A percentile compares a stretch with the other conserved stretches of the same genome.
These are phyloP conservation scores for Hippopotamyrus pictus DNA, from an alignment of 2,797 vertebrate genomes.

Conservation along the genomic window DNA sequence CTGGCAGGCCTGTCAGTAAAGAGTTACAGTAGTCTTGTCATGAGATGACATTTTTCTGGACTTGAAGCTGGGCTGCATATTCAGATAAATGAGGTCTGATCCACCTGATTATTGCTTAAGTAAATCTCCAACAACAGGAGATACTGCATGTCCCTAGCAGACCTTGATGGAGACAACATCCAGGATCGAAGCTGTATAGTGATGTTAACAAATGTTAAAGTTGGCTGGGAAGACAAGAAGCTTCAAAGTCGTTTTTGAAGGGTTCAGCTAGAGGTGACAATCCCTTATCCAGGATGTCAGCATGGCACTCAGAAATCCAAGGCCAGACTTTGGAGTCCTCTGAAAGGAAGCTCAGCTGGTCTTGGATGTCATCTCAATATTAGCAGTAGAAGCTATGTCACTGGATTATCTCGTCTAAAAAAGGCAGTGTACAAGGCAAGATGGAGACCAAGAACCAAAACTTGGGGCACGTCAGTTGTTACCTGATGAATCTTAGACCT, in stretches of 20 bases:
- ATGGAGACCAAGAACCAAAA: background rate
- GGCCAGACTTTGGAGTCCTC: background rate
- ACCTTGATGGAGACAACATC: background rate
- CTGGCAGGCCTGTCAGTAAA: background rate
- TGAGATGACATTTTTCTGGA: background rate
- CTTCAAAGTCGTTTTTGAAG: background rate
- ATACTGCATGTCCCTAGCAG: background rate
- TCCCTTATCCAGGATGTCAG: background rate
- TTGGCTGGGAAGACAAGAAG: background rate
- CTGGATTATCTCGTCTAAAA: background rate
- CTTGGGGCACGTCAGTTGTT: background rate
- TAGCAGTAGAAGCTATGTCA: background rate
- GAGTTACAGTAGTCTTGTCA: background rate
- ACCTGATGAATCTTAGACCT: background rate
- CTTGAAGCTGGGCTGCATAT: background rate
- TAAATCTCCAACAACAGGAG: background rate
- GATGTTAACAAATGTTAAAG: background rate
- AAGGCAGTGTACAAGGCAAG: background rate
- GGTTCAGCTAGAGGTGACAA: background rate
- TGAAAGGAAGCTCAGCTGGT: background rate
- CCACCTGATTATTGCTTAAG: background rate
- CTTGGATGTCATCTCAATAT: background rate
- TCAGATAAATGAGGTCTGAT: background rate
- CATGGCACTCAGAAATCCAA: background rate
- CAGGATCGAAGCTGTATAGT: background rate